phyloP scores from a whole-genome alignment of 2,888 invertebrate species.

The Ennomos quercinarius region DNA sequence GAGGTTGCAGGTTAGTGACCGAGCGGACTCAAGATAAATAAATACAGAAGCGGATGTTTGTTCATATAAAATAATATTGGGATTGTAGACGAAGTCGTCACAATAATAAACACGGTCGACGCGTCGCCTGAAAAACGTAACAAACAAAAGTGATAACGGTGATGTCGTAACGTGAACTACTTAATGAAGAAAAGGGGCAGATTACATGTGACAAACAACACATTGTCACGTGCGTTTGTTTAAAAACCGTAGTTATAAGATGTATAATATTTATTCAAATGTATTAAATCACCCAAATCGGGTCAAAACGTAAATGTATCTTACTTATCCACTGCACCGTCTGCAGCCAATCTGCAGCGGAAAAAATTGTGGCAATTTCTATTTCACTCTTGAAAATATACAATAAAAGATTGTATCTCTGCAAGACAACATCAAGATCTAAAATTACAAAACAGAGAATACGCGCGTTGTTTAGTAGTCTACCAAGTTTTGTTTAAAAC shows the following conservation, averaged over 20 bases:
- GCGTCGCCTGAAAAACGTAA: constrained; percentile 33
- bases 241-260: too few species aligned
- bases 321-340: neutral
- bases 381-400: constrained; percentile 5
- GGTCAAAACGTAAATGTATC: neutral
- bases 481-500: too few species aligned
- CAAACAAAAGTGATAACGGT: constrained; percentile 38
- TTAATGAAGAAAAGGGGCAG: constrained; percentile 30
- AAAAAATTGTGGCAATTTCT: neutral
- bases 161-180: constrained; percentile 42
- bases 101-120: constrained; percentile 37
- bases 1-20: constrained; percentile 53
- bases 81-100: constrained; percentile 28
- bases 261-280: too few species aligned
- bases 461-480: too few species aligned
- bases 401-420: constrained; percentile 5
- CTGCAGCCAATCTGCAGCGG: too few species aligned
- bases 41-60: constrained; percentile 50
- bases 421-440: neutral
- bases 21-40: constrained; percentile 45
- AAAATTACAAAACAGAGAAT: too few species aligned
- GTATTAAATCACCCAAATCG: constrained; percentile 1
- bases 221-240: constrained; percentile 15
- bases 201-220: constrained; percentile 28
- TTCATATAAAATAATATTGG: constrained; percentile 42